Base-by-base conservation (phyloP, 2,888 invertebrate genomes). In the Drosophila pseudotakahashii region DNA sequence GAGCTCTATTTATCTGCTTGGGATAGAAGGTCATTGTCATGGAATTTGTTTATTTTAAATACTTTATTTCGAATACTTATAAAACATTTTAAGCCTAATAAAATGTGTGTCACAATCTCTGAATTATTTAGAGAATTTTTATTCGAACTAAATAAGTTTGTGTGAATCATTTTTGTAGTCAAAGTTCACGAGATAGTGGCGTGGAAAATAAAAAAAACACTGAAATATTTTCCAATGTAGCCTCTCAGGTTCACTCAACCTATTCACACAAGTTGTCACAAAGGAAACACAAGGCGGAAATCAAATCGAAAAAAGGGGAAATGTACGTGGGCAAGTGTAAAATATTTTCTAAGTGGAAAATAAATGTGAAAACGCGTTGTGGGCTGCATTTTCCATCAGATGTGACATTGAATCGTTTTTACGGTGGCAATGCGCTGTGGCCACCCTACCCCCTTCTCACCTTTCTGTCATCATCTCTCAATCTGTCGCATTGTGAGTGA, bases 11-110 rank as follows among this genome's bases (percentile, higher is more conserved):
- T 77, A 75, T 77, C 76, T 77, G 70, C 48, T 53, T 72, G 23
- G 60, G 42, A 53, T 75, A 72, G 76, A 69, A 77, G 81, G 82
- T 83, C 84, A 83, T 83, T 83, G 82, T 83, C 82, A 83, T 70
- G 78, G 72, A 76, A 75, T 79, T 69, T 77, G 77, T 79, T 81
- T 81, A 74, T 77, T 81, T 73, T 67, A 23, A 23, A 64, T 59
- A 71, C 30, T 0, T 6, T 51, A n/a, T 23, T 32, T 60, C 14
- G 13, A 42, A 36, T 64, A 23, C 37, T 42, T 10, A 32, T 16
- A 41, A 10, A 41, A 16, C 42, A n/a, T 41, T 52, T 45, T 19
- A 36, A 13, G 10, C 30, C 19, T 23, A n/a, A 48, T 34, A 30
- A 13, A 39, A 64, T 34, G 45, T 52, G 51, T 42, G 55, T 52